Evolutionary conservation across 2,888 invertebrate genomes (phyloP).

Genomic region (Torymus texanus): DNA sequence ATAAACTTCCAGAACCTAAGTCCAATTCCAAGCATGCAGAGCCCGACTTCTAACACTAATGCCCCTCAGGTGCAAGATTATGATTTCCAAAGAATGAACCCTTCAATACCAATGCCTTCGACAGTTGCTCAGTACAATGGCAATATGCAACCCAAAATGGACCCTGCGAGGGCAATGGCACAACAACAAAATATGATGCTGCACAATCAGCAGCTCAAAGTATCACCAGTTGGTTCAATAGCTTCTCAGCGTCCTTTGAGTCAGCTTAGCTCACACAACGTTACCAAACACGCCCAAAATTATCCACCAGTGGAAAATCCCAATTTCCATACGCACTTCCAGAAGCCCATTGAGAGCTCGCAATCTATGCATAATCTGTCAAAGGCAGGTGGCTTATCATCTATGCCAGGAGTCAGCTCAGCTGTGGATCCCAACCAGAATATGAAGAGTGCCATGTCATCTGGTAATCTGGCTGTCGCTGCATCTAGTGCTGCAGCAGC

Average conservation of each 20-base stretch:
- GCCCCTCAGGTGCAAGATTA: constrained; percentile 67
- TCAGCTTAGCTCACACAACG: constrained; percentile 73
- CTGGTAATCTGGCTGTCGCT: constrained; percentile 69
- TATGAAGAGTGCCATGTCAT: constrained; percentile 76
- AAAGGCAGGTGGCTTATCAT: constrained; percentile 64
- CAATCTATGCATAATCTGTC: constrained; percentile 74
- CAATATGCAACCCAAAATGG: constrained; percentile 66
- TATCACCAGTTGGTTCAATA: constrained; percentile 77
- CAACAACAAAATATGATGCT: constrained; percentile 65
- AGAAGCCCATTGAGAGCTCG: constrained; percentile 72
- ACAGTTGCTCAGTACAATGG: constrained; percentile 69
- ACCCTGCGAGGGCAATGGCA: constrained; percentile 63
- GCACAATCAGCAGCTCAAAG: constrained; percentile 70
- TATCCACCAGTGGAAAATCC: constrained; percentile 68
- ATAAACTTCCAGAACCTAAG: constrained; percentile 74
- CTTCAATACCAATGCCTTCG: constrained; percentile 61
- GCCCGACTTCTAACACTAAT: constrained; percentile 64
- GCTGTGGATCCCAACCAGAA: constrained; percentile 79
- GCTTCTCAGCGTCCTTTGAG: constrained; percentile 76
- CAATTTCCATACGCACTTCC: constrained; percentile 67
- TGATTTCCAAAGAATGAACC: constrained; percentile 70
- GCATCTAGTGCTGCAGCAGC: constrained; percentile 60
- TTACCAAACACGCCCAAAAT: constrained; percentile 70
- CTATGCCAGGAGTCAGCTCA: constrained; percentile 63
- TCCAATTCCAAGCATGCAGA: constrained; percentile 70